Evolutionary conservation across 1,140 invertebrate species (phyloP), one percentile per base, ranked within the genome.

Genomic region (Platyscapa corneri): DNA sequence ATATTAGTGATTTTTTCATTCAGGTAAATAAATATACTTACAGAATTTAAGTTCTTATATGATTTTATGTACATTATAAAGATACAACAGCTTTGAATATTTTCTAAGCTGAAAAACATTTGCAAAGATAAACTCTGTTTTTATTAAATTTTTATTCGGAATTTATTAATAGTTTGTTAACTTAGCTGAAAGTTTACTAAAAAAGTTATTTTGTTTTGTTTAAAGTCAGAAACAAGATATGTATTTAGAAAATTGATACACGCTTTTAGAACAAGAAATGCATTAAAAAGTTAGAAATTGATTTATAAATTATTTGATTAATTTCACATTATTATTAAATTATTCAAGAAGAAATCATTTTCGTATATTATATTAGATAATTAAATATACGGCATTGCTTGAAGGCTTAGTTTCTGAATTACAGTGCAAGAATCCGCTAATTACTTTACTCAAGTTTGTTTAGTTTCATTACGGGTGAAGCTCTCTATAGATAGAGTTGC

Each of bases 391-490:
- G 23, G 7, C 64, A 60, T 78, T 0, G 86, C 84, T 10, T 89
- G 32, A 46, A 65, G 60, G 78, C 78, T 80, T 67, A 42, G 60
- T 53, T 34, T 65, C 46, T 46, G 39, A 65, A 80, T 80, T 80
- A 42, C 60, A 80, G 39, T 60, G 46, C 60, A 80, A 80, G 34
- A 80, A 80, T 34, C 37, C 60, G 27, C 60, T 80, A 80, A 80
- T 80, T 80, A 80, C 78, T 80, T 80, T 65, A 64, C 23, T 46
- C 60, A 80, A 80, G 78, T 80, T 80, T 80, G 78, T 80, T 82
- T 70, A 82, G 65, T 72, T 70, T 34, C 65, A 34, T 46, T 53
- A 82, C 79, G 42, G 72, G 53, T 70, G 65, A 53, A 49, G 32
- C n/a, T 12, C 32, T 72, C 16, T 42, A 27, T 53, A 49, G 32